Base-by-base conservation (phyloP, 1,140 invertebrate species). In the Trichonephila clavata region DNA sequence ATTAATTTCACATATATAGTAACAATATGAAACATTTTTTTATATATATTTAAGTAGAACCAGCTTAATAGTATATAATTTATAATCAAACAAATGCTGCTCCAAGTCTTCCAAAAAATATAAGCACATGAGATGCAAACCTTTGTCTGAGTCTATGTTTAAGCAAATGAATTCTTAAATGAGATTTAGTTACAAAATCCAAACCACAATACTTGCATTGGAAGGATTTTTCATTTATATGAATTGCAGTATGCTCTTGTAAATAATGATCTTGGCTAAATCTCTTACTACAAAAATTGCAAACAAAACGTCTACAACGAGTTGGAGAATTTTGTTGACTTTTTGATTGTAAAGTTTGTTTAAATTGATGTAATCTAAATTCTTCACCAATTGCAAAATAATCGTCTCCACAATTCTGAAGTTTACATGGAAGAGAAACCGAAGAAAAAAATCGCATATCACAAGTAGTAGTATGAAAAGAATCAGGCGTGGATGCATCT, bases 31-130 rank as follows among this genome's bases (percentile, higher is more conserved):
- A 39, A 39, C 32, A 50, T 7, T 50, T 50, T 50, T 50, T 50
- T 50, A 1, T 50, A 13, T 50, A 50, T 13, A 50, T n/a, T n/a
- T 13, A 50, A 50, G 50, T 50, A 50, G 50, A 50, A 13, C 7
- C 50, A 50, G 50, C 50, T 50, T 50, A n/a, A n/a, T 50, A 50
- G 10, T 13, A 50, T 50, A 50, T 50, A 50, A 50, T 10, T n/a
- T 50, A 50, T 68, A 14, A 77, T 59, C 77, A 90, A 59, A 90
- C 89, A 90, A 71, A 90, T 80, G 89, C 89, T 39, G 89, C 89
- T 80, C 89, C 89, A 39, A 90, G n/a, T 60, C 89, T 81, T 20
- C 89, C 89, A 32, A 90, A 27, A 80, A 90, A 71, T 61, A 59
- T 81, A 21, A 89, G 10, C 14, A 89, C n/a, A 24, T 77, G 65